phyloP scores from a whole-genome alignment of 2,113 vertebrate genomes.

The Pygathrix nemaeus region DNA sequence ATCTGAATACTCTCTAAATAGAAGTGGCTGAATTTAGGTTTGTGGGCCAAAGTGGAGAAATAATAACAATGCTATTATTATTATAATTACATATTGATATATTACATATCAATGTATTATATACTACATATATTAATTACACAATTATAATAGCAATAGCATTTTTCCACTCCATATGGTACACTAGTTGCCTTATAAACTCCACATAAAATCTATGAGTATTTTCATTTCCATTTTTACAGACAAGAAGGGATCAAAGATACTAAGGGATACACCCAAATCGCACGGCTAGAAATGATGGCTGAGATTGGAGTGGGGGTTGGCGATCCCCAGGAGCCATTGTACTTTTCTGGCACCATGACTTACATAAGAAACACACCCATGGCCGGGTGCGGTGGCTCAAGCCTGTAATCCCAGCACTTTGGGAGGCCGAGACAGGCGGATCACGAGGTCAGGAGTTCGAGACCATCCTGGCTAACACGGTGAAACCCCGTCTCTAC shows the following conservation, averaged over 20 bases:
- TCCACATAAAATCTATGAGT: background rate
- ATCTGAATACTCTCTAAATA: background rate
- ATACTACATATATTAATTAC: background rate
- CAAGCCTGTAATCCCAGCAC: too few relatives aligned
- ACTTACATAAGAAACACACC: background rate
- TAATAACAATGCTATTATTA: background rate
- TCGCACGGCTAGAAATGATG: background rate
- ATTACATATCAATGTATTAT: background rate
- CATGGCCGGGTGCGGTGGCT: too few relatives aligned
- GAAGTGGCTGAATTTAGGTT: background rate
- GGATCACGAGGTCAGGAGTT: too few relatives aligned
- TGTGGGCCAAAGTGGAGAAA: background rate
- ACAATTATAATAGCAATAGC: background rate
- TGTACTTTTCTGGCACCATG: too few relatives aligned
- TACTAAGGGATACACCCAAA: background rate
- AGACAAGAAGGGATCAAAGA: background rate
- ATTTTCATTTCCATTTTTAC: background rate
- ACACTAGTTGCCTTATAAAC: background rate
- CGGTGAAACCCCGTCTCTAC: too few relatives aligned
- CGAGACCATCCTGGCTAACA: too few relatives aligned
- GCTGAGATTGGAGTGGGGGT: background rate
- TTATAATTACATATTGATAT: background rate
- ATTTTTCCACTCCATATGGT: too few relatives aligned
- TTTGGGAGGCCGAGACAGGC: too few relatives aligned
- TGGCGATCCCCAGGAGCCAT: background rate